phyloP scores from a whole-genome alignment of 2,888 invertebrate species.

The Diarsia dahlii region DNA sequence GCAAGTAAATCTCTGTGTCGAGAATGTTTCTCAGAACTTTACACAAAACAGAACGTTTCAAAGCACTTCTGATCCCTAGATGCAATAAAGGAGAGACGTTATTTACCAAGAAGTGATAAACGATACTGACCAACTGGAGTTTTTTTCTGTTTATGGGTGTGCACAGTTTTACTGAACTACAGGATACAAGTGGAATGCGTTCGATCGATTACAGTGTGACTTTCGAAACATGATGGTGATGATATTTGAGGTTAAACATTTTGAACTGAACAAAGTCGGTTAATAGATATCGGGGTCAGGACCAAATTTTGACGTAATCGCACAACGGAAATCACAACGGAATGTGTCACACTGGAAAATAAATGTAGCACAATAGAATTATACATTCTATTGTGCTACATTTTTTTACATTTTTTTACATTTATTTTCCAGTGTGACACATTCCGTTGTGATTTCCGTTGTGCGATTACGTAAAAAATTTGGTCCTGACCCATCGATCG shows the following conservation, averaged over 20 bases:
- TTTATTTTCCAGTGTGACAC: no score
- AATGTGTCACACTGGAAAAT: no score
- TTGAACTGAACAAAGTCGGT: not conserved
- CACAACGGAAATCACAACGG: no score
- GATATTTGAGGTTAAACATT: not conserved
- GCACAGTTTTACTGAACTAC: not conserved
- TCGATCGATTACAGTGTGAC: not conserved
- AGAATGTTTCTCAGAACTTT: constrained; percentile 12
- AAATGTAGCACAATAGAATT: no score
- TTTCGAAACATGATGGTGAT: not conserved
- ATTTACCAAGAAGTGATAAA: not conserved
- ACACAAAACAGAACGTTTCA: no score
- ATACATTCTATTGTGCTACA: no score
- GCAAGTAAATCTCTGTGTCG: not conserved
- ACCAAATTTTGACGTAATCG: no score
- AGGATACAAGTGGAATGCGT: not conserved
- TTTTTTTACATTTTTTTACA: no score
- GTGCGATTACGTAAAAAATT: no score
- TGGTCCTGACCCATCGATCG: no score
- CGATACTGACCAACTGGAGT: not conserved
- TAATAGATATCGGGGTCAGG: no score
- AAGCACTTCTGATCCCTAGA: not conserved
- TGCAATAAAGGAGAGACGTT: not conserved
- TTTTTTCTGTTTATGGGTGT: not conserved
- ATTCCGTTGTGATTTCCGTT: no score